phyloP scores from a whole-genome alignment of 2,797 vertebrate species.

The Xenentodon cancila region DNA sequence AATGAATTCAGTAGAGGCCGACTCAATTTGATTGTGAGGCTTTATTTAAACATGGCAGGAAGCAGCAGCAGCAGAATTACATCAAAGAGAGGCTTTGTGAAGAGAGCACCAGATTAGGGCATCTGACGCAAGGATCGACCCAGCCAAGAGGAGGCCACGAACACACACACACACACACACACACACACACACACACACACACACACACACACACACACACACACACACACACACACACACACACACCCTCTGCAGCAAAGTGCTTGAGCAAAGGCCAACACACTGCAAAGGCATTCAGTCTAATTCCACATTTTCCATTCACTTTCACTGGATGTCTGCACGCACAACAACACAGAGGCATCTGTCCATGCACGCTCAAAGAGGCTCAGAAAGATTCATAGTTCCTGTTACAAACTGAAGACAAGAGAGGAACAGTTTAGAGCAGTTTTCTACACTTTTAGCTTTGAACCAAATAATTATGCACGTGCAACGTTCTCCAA shows the following conservation, averaged over 20 bases:
- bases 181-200: conserved; percentile 32
- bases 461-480: too few relatives aligned
- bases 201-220: conserved; percentile 15
- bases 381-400: background rate
- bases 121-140: conserved; percentile 78
- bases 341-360: conserved; percentile 37
- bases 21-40: conserved; percentile 76
- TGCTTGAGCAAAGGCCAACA: conserved; percentile 54
- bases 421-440: too few relatives aligned
- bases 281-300: conserved; percentile 68
- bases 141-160: conserved; percentile 62
- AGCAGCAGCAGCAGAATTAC: conserved; percentile 73
- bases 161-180: conserved; percentile 26
- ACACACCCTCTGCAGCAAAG: conserved; percentile 30
- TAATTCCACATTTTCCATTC: conserved; percentile 67
- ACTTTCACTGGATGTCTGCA: conserved; percentile 55
- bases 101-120: conserved; percentile 78
- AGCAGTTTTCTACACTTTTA: too few relatives aligned
- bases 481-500: too few relatives aligned
- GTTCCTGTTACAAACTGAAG: too few relatives aligned
- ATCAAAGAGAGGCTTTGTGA: conserved; percentile 84
- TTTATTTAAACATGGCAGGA: conserved; percentile 82
- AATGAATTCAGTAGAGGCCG: conserved; percentile 77
- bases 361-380: conserved; percentile 3
- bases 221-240: conserved; percentile 30